Evolutionary conservation across 1,140 invertebrate species (phyloP).

Genomic region (Drosophila kepulauana): DNA sequence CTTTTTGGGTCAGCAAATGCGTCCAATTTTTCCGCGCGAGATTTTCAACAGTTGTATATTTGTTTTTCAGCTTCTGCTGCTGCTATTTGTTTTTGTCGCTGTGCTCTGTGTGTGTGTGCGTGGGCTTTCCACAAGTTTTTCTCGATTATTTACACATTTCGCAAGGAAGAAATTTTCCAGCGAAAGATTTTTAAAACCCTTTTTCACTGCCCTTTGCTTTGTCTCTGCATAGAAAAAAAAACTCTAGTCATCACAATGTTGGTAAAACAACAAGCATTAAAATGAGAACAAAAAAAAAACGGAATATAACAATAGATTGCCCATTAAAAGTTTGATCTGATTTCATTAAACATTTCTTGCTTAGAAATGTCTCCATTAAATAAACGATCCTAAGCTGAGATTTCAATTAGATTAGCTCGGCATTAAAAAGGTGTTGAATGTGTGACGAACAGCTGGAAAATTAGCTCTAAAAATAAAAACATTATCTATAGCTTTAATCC

Average conservation of each 20-base stretch:
- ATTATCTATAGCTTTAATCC: neutral
- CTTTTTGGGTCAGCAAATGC: conserved; percentile 78
- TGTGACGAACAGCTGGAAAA: conserved; percentile 17
- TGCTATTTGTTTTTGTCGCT: neutral
- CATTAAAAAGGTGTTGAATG: conserved; percentile 34
- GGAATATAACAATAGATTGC: conserved; percentile 20
- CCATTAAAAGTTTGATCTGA: conserved; percentile 47
- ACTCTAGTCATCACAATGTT: neutral
- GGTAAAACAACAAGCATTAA: conserved; percentile 2
- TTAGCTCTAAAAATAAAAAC: neutral
- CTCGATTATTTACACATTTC: conserved; percentile 59
- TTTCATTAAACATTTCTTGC: conserved; percentile 41
- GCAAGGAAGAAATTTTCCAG: conserved; percentile 37
- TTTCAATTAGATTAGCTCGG: conserved; percentile 29
- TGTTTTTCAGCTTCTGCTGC: conserved; percentile 39
- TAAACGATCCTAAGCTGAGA: conserved; percentile 28
- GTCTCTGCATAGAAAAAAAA: conserved; percentile 3
- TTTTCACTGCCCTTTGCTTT: conserved; percentile 12
- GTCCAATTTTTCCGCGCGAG: conserved; percentile 62
- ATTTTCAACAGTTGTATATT: conserved; percentile 53
- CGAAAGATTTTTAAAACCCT: conserved; percentile 34
- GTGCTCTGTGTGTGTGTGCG: conserved; percentile 10
- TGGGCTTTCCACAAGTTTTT: conserved; percentile 50
- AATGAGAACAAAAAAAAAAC: neutral
- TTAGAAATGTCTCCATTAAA: conserved; percentile 27